Percentiles rank a stretch among this genome's conserved stretches.
Conservation (phyloP, 1,140 invertebrate genomes). For the Scaptomyza hsui region DNA sequence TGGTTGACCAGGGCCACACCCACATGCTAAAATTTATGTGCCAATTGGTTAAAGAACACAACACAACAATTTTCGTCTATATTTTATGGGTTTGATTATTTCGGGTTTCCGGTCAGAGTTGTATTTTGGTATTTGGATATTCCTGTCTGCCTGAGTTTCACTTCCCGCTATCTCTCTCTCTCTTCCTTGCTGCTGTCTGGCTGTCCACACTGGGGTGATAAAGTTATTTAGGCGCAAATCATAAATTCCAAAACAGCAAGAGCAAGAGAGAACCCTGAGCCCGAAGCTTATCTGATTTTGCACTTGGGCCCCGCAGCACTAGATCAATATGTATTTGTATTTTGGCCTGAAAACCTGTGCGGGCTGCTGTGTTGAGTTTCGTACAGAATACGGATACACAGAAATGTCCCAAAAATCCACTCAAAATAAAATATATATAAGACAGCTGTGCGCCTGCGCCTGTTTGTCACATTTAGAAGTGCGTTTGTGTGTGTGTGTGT, state of each 20-base stretch:
- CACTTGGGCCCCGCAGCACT: slow-evolving; percentile 70
- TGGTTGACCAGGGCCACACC: slow-evolving; percentile 26
- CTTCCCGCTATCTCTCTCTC: slow-evolving; percentile 2
- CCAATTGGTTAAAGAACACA: slow-evolving; percentile 18
- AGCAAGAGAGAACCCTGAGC: slow-evolving; percentile 37
- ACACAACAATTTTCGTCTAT: slow-evolving; percentile 40
- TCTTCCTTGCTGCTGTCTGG: slow-evolving; percentile 7
- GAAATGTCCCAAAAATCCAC: slow-evolving; percentile 6
- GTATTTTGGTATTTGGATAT: slow-evolving; percentile 14
- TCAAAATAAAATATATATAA: slow-evolving; percentile 23
- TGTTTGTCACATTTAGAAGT: slow-evolving; percentile 53
- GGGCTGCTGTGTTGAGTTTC: slow-evolving; percentile 25
- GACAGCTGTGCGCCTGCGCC: slow-evolving; percentile 77
- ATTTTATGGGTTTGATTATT: slow-evolving; percentile 49
- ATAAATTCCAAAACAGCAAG: slow-evolving; percentile 66
- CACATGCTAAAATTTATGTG: slow-evolving; percentile 49
- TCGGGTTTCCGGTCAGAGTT: slow-evolving; percentile 42
- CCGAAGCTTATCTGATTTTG: slow-evolving; percentile 78
- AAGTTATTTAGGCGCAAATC: slow-evolving; percentile 82
- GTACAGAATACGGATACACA: slow-evolving; percentile 5
- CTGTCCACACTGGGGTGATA: slow-evolving; percentile 58
- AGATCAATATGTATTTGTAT: slow-evolving; percentile 68
- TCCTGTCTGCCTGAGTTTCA: slow-evolving; percentile 19
- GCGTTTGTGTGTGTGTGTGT: slow-evolving; percentile 1
- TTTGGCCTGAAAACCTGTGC: slow-evolving; percentile 53